Evolutionary conservation across 2,888 invertebrate genomes (phyloP).

Genomic region (Ptychoptera albimana): DNA sequence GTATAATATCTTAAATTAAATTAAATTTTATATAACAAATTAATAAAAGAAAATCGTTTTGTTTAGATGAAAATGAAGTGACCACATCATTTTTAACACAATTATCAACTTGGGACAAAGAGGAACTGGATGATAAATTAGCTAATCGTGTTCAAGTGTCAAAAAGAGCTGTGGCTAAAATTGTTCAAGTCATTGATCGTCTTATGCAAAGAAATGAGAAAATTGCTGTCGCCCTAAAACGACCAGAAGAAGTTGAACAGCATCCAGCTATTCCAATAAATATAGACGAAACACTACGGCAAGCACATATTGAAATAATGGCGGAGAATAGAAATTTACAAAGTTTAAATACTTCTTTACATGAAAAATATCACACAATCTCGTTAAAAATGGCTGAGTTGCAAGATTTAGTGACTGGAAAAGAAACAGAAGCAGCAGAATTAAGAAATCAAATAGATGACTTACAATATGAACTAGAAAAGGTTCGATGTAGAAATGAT

Average conservation of each 20-base stretch:
- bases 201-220: slow-evolving; percentile 92
- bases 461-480: slow-evolving; percentile 78
- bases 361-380: slow-evolving; percentile 86
- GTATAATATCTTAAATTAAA: slow-evolving; percentile 30
- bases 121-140: slow-evolving; percentile 89
- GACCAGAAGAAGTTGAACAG: slow-evolving; percentile 6
- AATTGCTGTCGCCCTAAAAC: slow-evolving; percentile 75
- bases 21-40: slow-evolving; percentile 12
- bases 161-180: slow-evolving; percentile 89
- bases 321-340: slow-evolving; percentile 86
- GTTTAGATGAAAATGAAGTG: slow-evolving; percentile 82
- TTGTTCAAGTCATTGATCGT: slow-evolving; percentile 91
- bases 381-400: slow-evolving; percentile 77
- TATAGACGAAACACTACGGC: slow-evolving; percentile 68
- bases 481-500: slow-evolving; percentile 75
- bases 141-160: slow-evolving; percentile 94
- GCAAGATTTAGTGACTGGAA: slow-evolving; percentile 69
- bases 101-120: slow-evolving; percentile 94
- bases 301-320: slow-evolving; percentile 75
- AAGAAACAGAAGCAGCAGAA: slow-evolving; percentile 90
- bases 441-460: slow-evolving; percentile 93
- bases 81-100: slow-evolving; percentile 92
- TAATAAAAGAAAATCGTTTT: no score
- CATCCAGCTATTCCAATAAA: slow-evolving; percentile 11
- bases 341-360: slow-evolving; percentile 74